Conservation (phyloP, 2,113 vertebrate genomes). For the Haliaeetus leucogaster region DNA sequence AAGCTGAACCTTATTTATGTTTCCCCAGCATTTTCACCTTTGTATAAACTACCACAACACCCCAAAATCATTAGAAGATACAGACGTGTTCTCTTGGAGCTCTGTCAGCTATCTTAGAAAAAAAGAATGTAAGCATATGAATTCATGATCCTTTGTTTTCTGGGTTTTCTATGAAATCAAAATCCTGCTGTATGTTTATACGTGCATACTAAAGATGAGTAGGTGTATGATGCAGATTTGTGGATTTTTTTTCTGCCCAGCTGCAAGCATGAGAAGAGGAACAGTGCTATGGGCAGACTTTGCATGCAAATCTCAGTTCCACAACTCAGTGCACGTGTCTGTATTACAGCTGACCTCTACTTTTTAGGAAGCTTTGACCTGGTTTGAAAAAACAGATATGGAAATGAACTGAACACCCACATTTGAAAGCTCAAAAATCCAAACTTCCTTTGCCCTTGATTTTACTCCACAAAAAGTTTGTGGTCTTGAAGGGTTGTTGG, state of each 20-base stretch:
- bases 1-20: neutral
- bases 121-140: neutral
- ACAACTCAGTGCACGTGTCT: neutral
- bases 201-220: neutral
- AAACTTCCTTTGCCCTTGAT: neutral
- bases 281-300: neutral
- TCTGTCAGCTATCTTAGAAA: neutral
- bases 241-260: neutral
- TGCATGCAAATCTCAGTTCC: neutral
- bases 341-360: neutral
- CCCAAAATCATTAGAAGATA: neutral
- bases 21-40: neutral
- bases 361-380: slow-evolving; percentile 3
- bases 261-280: neutral
- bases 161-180: neutral
- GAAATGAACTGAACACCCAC: neutral
- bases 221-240: neutral
- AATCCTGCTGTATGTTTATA: neutral
- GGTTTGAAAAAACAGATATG: neutral
- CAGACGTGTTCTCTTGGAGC: neutral
- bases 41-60: neutral
- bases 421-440: neutral
- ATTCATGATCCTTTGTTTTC: neutral
- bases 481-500: neutral
- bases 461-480: neutral